phyloP scores from a whole-genome alignment of 2,113 vertebrate genomes.

The Tachycineta bicolor region DNA sequence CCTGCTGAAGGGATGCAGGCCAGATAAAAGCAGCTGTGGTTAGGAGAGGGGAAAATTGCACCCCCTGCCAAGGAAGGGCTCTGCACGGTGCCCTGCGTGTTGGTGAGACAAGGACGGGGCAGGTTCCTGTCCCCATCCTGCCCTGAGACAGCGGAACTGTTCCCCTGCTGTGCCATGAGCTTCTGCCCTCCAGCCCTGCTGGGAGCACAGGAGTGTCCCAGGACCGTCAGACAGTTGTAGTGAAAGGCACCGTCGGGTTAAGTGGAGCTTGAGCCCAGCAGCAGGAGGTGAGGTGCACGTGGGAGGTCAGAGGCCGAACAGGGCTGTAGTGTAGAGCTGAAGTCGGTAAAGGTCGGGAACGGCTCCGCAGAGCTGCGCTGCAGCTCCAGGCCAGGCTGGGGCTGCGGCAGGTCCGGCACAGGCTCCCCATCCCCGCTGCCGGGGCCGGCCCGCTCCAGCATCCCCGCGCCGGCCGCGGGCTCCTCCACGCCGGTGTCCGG shows the following conservation, averaged over 20 bases:
- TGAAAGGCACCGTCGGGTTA: neutral
- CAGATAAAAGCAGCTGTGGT: neutral
- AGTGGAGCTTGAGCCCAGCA: neutral
- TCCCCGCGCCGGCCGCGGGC: neutral
- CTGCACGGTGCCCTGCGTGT: neutral
- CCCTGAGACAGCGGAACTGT: rapidly evolving
- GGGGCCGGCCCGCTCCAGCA: neutral
- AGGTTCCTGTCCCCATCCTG: neutral
- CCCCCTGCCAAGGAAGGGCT: neutral
- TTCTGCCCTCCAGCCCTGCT: neutral
- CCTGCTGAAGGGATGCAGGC: neutral
- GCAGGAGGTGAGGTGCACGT: neutral
- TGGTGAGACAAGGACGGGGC: neutral
- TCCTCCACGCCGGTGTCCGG: neutral
- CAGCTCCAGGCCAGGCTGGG: neutral
- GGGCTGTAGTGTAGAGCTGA: neutral
- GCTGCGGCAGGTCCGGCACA: neutral
- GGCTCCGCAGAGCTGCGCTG: neutral
- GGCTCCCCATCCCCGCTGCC: neutral
- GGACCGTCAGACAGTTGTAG: neutral
- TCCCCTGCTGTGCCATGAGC: neutral
- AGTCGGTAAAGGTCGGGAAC: neutral
- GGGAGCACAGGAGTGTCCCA: neutral
- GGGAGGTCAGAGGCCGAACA: neutral
- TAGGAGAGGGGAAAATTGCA: neutral